Evolutionary conservation across 1,140 invertebrate species (phyloP).

Genomic region (Babylonia areolata): DNA sequence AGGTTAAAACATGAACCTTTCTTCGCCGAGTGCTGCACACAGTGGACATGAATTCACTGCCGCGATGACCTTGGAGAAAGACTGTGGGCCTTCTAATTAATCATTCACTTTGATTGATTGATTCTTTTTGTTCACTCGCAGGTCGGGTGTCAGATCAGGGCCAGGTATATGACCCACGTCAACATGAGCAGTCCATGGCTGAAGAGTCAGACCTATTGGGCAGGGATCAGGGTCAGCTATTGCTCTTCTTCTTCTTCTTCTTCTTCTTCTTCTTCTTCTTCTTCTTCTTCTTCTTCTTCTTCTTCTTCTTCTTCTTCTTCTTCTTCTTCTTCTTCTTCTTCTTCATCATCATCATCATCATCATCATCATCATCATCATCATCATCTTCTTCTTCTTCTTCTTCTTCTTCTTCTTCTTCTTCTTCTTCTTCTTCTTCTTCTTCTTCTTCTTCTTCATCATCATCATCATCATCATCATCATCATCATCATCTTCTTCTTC

Average conservation of each 20-base stretch:
- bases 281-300: background rate
- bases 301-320: background rate
- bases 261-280: background rate
- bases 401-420: no score
- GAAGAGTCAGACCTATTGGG: background rate
- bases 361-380: background rate
- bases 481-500: no score
- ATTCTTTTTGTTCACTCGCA: no score
- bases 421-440: background rate
- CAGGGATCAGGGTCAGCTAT: background rate
- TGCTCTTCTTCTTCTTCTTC: background rate
- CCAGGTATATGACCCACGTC: background rate
- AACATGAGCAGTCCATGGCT: conserved; percentile 1
- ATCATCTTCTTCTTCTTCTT: background rate
- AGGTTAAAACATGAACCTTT: no score
- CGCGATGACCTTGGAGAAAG: no score
- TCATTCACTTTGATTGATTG: no score
- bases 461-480: conserved; percentile 11
- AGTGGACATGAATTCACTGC: no score
- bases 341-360: background rate
- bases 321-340: no score
- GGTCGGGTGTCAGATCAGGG: background rate
- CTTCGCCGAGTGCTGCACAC: no score
- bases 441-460: conserved; percentile 13
- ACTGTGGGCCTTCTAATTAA: no score